Evolutionary conservation across 1,140 invertebrate genomes (phyloP).

Genomic region (Laodelphax striatellus): DNA sequence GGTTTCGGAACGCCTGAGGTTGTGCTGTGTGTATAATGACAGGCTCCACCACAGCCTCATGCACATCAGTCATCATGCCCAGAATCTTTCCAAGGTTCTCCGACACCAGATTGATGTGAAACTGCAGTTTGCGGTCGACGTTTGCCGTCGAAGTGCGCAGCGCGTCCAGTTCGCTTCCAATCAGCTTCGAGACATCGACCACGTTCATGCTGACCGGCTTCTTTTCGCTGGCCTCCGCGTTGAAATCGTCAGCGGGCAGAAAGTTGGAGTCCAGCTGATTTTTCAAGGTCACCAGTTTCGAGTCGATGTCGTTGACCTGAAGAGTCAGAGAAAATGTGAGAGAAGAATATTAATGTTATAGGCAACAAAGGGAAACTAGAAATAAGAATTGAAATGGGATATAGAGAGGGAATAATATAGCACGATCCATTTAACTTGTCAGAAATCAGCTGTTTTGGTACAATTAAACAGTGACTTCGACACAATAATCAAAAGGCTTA

Average conservation of each 20-base stretch:
- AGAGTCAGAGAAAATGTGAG: no score
- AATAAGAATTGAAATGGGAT: no score
- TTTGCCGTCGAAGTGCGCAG: slow-evolving; percentile 58
- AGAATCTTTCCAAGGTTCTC: slow-evolving; percentile 66
- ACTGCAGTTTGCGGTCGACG: slow-evolving; percentile 70
- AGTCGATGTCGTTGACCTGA: slow-evolving; percentile 56
- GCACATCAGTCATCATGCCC: slow-evolving; percentile 64
- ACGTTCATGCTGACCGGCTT: slow-evolving; percentile 62
- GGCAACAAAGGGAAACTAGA: no score
- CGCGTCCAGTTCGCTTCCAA: slow-evolving; percentile 63
- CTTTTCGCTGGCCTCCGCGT: slow-evolving; percentile 73
- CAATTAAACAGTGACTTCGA: no score
- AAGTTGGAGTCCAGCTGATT: slow-evolving; percentile 72
- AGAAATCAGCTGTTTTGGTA: no score
- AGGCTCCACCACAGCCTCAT: slow-evolving; percentile 59
- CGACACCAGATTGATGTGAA: slow-evolving; percentile 69
- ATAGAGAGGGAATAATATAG: no score
- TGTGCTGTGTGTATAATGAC: slow-evolving; percentile 12
- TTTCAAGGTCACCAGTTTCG: slow-evolving; percentile 61
- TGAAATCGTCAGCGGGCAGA: slow-evolving; percentile 64
- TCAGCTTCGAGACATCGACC: slow-evolving; percentile 62
- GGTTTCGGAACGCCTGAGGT: slow-evolving; percentile 31
- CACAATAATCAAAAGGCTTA: no score
- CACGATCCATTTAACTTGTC: no score
- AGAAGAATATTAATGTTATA: no score